These are phyloP conservation scores for Ophion slaviceki DNA, from an alignment of 2,888 invertebrate species.

Conservation along the genomic window DNA sequence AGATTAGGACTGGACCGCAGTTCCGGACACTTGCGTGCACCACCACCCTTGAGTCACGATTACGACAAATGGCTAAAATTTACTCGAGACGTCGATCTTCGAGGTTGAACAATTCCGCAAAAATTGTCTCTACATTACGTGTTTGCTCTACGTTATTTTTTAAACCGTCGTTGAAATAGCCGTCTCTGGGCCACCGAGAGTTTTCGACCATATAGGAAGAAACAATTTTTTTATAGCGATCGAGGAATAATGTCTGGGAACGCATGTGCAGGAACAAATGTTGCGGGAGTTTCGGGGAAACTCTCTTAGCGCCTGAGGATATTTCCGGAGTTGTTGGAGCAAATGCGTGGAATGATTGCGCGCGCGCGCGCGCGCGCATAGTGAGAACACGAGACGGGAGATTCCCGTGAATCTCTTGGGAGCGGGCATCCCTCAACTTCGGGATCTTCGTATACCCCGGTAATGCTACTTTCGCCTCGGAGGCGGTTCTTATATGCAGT, in stretches of 20 bases:
- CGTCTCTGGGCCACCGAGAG: background rate
- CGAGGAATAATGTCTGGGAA: conserved; percentile 8
- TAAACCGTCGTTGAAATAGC: background rate
- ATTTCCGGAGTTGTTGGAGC: conserved; percentile 59
- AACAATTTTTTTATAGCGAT: conserved; percentile 31
- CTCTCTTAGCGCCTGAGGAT: conserved; percentile 35
- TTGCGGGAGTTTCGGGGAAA: conserved; percentile 46
- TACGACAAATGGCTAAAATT: conserved; percentile 57
- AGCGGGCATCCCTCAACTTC: conserved; percentile 73
- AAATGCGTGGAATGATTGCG: conserved; percentile 50
- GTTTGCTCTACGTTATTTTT: background rate
- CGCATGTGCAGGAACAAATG: conserved; percentile 50
- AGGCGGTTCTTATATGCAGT: conserved; percentile 56
- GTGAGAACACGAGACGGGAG: conserved; percentile 55
- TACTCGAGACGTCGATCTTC: background rate
- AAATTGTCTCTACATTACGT: background rate
- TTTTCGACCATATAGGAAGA: background rate
- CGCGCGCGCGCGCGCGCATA: conserved; percentile 1
- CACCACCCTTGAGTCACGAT: conserved; percentile 81
- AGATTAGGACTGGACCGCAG: conserved; percentile 77
- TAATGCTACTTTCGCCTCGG: conserved; percentile 46
- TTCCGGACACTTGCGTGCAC: conserved; percentile 75
- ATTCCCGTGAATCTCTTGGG: conserved; percentile 70
- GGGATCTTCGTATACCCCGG: conserved; percentile 64
- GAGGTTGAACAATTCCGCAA: background rate